Evolutionary conservation across 2,888 invertebrate species (phyloP), one percentile per base, ranked within the genome.

Genomic region (Chrysopilus asiliformis): DNA sequence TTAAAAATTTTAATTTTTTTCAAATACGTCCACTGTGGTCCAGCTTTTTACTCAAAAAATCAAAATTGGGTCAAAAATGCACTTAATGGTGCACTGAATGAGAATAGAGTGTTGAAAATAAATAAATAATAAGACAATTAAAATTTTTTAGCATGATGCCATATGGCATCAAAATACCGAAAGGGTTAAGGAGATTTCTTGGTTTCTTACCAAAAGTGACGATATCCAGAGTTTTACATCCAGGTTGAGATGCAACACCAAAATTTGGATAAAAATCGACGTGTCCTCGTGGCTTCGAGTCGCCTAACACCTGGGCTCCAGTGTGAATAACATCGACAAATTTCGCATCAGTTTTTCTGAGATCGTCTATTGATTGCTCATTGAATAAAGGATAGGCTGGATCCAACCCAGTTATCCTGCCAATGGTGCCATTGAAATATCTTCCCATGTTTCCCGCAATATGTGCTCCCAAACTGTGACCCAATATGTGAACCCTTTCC

Each of bases 311-410:
- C 1, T 58, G 57, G 20, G 46, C 55, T 27, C 56, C 60, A 0
- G 64, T 60, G 36, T 64, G 64, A 9, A 64, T 50, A 2, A 57
- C 53, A 41, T 64, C 64, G 13, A 64, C 60, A 38, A 63, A 60
- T 6, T 40, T 44, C 0, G 54, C 64, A 2, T 53, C 55, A 14
- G 37, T 49, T 4, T 50, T 10, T 2, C 42, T 49, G 16, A 64
- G 39, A 3, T 55, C 47, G 42, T 64, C 64, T 3, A 24, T 37
- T 0, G 56, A 50, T 15, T 47, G 44, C 4, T 51, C 42, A 0
- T 49, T 43, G 36, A 64, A 64, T 0, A 64, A 46, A 0, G 64
- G 64, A n/a, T 54, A 32, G 0, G 64, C 64, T 0, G 64, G 61
- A 51, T 64, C 64, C 3, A 64, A 32, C 0, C 58, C 63, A 0